phyloP scores from a whole-genome alignment of 2,797 vertebrate species.

The Notamacropus eugenii region DNA sequence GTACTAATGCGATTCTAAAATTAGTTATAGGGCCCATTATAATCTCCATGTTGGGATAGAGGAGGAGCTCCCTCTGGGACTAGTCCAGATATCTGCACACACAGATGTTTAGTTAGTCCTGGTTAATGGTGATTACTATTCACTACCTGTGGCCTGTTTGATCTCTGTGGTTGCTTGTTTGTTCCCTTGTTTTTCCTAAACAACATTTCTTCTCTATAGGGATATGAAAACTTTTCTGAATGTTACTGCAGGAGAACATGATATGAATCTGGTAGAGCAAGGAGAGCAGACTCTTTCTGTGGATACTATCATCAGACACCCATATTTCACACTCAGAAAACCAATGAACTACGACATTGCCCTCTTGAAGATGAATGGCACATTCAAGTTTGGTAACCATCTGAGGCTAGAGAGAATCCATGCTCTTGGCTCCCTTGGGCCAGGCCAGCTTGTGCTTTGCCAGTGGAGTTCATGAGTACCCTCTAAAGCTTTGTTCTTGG shows the following conservation, averaged over 20 bases:
- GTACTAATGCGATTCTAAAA: background rate
- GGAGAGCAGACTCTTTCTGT: slow-evolving; percentile 87
- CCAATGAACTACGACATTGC: slow-evolving; percentile 92
- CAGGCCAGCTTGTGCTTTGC: background rate
- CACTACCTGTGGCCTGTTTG: background rate
- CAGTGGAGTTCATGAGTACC: background rate
- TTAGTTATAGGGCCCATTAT: background rate
- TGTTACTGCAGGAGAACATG: slow-evolving; percentile 83
- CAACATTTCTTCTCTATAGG: slow-evolving; percentile 62
- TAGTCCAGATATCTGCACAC: background rate
- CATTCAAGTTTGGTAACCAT: slow-evolving; percentile 88
- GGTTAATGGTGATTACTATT: background rate
- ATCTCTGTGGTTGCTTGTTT: background rate
- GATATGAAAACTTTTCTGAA: slow-evolving; percentile 60
- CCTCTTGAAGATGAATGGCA: slow-evolving; percentile 87
- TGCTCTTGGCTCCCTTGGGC: background rate
- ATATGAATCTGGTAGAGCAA: slow-evolving; percentile 77
- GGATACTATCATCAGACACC: slow-evolving; percentile 86
- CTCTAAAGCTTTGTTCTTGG: background rate
- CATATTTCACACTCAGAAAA: slow-evolving; percentile 85
- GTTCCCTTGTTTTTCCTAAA: background rate
- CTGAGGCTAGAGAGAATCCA: background rate
- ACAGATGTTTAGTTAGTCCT: background rate
- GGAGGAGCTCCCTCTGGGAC: background rate
- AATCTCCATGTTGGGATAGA: background rate